Base-by-base conservation (phyloP, 2,888 invertebrate species). In the Aporophyla nigra region DNA sequence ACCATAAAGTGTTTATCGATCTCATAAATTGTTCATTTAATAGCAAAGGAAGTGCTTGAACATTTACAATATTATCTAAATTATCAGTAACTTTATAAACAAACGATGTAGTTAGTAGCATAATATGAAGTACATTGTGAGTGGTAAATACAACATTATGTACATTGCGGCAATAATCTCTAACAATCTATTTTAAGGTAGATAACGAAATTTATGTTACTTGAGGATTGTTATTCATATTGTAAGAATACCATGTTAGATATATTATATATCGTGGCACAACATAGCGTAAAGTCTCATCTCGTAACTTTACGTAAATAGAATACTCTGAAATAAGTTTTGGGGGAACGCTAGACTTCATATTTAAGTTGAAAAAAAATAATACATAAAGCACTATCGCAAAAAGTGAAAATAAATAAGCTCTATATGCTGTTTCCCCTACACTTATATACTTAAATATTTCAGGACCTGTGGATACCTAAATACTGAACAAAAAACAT, bases 1-100 rank as follows among this genome's bases (percentile, higher is more conserved):
- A 51, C 24, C 14, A 65, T 65, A 12, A 16, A 71, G 27, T 58
- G 27, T 53, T 78, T 61, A 74, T 74, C 16, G 49, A 67, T 67
- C 62, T 49, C 14, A 43, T 56, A 54, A 54, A 73, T n/a, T 54
- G 6, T 24, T 33, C 21, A 46, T 62, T 54, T 14, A 27, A 33
- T 21, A 71, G 51, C 2, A 51, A 62, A 67, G 49, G n/a, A 83
- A 53, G 21, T 66, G 24, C 61, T 70, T 51, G 27, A 62, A 65
- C n/a, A 65, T 46, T 33, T 43, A 83, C 21, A 65, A 53, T 63
- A 53, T 24, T 71, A 80, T 74, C 72, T 51, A 14, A 54, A 16
- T 70, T 68, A 74, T 78, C 62, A 72, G 54, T 61, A 69, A 56
- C 24, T 46, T 61, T 68, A 27, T 27, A 66, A 62, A 71, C 54